Base-by-base conservation (phyloP, 2,888 invertebrate genomes). In the Campoletis raptor region DNA sequence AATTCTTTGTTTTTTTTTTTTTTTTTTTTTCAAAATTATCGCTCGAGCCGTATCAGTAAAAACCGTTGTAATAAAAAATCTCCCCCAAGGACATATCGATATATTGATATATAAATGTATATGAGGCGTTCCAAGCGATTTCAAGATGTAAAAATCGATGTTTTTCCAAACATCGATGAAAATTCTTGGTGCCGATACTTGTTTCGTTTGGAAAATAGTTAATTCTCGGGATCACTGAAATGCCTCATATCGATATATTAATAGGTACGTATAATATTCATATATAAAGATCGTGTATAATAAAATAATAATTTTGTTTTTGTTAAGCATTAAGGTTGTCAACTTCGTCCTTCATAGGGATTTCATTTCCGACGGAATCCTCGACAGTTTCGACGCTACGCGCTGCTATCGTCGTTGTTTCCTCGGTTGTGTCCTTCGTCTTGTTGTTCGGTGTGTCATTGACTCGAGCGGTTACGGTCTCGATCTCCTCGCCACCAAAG, bases 361-460 rank as follows among this genome's bases (percentile, higher is more conserved):
- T 93, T 81, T 93, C 93, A 87, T 95, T 95, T 83, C 94, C 92
- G 72, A 90, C 93, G 54, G 93, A 87, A 18, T 94, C 92, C 77
- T 94, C 94, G 80, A 94, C 87, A 48, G 93, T 93, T 83, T 94
- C 94, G 69, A 92, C 90, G 87, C 92, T 93, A 76, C 92, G 89
- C 8, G 90, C 40, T 12, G 89, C 81, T 10, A 88, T 87, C 61
- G 91, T 91, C 73, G 85, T 87, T 64, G 89, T 81, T 36, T 85
- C 83, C 61, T 83, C 80, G 67, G 85, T 76, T 24, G 72, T 73
- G 76, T 64, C 74, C 21, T 52, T 54, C 64, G 24, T 52, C 52
- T n/a, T 24, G 70, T 86, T 80, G 48, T 48, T 77, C 15, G 85
- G 5, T 30, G 66, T 48, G 18, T n/a, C 81, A 54, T 40, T 42